A percentile compares a stretch with the other conserved stretches of the same genome.
phyloP scores from a whole-genome alignment of 2,113 vertebrate genomes.

The Sporophila hypoxantha region DNA sequence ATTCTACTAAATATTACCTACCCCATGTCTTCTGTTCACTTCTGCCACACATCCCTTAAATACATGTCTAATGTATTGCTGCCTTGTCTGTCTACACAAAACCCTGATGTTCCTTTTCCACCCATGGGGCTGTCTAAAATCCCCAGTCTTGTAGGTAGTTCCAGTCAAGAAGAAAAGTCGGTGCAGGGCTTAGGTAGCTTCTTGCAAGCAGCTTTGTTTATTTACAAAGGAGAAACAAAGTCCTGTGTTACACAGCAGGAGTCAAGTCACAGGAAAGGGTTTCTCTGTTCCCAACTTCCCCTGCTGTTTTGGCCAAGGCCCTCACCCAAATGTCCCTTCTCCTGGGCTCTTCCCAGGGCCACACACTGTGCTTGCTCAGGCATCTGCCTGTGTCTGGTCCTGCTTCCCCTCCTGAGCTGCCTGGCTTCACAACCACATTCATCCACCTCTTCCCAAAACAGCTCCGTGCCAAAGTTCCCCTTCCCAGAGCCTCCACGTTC shows the following conservation, averaged over 20 bases:
- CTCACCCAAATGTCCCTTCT: neutral
- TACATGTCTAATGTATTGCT: neutral
- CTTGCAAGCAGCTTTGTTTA: neutral
- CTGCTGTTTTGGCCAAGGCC: neutral
- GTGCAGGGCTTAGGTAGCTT: neutral
- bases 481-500: neutral
- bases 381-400: neutral
- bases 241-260: neutral
- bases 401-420: neutral
- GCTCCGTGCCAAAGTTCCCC: neutral
- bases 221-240: conserved; percentile 3
- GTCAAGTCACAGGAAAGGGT: neutral
- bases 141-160: neutral
- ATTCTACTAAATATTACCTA: neutral
- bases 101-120: neutral
- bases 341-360: neutral
- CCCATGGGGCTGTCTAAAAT: neutral
- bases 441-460: neutral
- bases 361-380: conserved; percentile 16
- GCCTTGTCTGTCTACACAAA: neutral
- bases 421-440: neutral
- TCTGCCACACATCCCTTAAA: neutral
- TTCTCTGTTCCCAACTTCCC: neutral
- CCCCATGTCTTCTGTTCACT: neutral
- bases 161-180: neutral